Percentiles rank a stretch among this genome's conserved stretches.
Conservation (phyloP, 2,797 vertebrate species). For the Gallirallus australis region DNA sequence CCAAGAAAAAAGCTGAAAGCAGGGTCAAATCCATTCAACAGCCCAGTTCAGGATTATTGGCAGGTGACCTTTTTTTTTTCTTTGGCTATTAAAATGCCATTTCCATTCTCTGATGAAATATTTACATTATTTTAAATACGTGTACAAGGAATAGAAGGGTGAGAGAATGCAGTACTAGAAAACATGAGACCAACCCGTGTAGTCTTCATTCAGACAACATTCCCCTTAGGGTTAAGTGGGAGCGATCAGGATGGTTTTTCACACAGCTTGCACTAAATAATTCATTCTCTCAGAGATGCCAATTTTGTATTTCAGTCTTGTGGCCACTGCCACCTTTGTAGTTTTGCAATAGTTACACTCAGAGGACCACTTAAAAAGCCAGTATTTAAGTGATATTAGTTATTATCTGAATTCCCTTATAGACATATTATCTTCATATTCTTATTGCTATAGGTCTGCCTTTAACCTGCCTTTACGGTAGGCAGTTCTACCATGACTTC, state of each 20-base stretch:
- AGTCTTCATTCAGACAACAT: neutral
- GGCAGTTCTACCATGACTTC: neutral
- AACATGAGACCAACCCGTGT: neutral
- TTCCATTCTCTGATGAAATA: neutral
- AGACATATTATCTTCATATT: neutral
- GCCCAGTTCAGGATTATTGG: neutral
- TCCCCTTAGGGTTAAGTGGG: neutral
- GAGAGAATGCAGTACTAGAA: neutral
- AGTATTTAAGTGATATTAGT: neutral
- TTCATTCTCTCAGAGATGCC: neutral
- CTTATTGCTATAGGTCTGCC: neutral
- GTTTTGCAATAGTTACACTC: neutral
- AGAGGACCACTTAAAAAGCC: neutral
- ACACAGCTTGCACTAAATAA: neutral
- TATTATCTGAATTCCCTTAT: neutral
- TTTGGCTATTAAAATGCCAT: neutral
- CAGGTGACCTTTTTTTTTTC: neutral
- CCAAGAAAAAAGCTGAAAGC: conserved; percentile 29
- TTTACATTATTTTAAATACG: neutral
- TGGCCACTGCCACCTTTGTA: neutral
- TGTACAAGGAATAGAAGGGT: neutral
- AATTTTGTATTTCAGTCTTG: neutral
- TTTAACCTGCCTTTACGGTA: neutral
- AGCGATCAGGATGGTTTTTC: neutral
- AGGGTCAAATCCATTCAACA: conserved; percentile 30